Percentiles rank a stretch among this genome's conserved stretches.
Conservation (phyloP, 2,888 invertebrate genomes). For the Agrochola litura region DNA sequence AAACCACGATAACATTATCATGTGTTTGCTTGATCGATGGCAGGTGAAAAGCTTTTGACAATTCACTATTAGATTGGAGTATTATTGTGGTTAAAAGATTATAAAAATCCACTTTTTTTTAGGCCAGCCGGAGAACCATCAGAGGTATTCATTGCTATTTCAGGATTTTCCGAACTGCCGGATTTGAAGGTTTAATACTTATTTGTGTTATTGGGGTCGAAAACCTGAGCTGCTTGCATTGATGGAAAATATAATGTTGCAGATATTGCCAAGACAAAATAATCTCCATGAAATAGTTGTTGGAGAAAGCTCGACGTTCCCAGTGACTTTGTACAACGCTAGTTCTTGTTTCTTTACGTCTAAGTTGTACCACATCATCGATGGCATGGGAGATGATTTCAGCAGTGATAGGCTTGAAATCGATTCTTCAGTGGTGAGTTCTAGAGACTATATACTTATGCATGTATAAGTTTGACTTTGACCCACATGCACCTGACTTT, state of each 20-base stretch:
- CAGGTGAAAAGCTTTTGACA: slow-evolving; percentile 71
- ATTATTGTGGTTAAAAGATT: neutral
- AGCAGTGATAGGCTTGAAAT: slow-evolving; percentile 81
- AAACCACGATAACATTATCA: slow-evolving; percentile 83
- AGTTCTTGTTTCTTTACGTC: slow-evolving; percentile 85
- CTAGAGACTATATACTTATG: neutral
- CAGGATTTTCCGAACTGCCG: slow-evolving; percentile 85
- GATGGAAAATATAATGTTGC: slow-evolving; percentile 28
- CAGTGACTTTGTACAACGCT: slow-evolving; percentile 82
- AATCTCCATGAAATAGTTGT: slow-evolving; percentile 85
- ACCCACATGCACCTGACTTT: neutral
- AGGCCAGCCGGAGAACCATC: slow-evolving; percentile 85
- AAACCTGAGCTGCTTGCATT: neutral
- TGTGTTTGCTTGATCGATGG: slow-evolving; percentile 84
- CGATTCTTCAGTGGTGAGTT: slow-evolving; percentile 79
- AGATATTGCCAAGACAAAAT: slow-evolving; percentile 82
- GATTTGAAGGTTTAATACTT: slow-evolving; percentile 75
- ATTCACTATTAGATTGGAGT: neutral
- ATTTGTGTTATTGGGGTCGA: neutral
- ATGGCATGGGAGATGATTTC: slow-evolving; percentile 84
- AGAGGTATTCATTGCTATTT: slow-evolving; percentile 82
- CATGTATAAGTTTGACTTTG: neutral
- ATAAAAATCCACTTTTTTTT: slow-evolving; percentile 54
- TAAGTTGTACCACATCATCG: slow-evolving; percentile 77
- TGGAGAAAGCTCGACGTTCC: slow-evolving; percentile 73